Conservation (phyloP, 2,113 vertebrate species). For the Paramisgurnus dabryanus region DNA sequence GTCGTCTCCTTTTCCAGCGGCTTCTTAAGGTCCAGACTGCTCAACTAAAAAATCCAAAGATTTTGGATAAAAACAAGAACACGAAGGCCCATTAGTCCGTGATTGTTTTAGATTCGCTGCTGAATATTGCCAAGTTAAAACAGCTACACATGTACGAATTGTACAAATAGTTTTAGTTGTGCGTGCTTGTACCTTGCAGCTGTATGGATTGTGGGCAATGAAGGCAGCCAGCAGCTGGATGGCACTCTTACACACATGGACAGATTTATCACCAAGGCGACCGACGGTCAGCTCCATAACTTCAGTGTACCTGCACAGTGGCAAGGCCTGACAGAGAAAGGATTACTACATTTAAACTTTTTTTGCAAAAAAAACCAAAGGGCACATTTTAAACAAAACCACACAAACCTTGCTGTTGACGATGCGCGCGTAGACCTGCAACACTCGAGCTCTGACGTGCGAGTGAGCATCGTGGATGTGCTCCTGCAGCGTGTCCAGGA, state of each 20-base stretch:
- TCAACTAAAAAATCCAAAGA: constrained; percentile 74
- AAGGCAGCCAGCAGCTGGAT: constrained; percentile 91
- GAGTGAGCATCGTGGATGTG: constrained; percentile 84
- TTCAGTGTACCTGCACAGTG: constrained; percentile 84
- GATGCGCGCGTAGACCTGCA: constrained; percentile 87
- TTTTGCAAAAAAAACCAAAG: too few relatives aligned
- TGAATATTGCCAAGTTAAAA: too few relatives aligned
- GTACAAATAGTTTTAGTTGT: background rate
- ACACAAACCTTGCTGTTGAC: constrained; percentile 84
- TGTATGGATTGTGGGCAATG: constrained; percentile 95
- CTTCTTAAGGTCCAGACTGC: constrained; percentile 80
- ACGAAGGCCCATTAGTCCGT: too few relatives aligned
- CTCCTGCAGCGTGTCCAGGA: constrained; percentile 85
- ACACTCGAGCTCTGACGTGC: constrained; percentile 85
- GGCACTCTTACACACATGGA: constrained; percentile 90
- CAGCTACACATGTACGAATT: background rate
- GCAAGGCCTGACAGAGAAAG: constrained; percentile 77
- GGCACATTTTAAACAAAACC: too few relatives aligned
- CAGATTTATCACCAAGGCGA: constrained; percentile 88
- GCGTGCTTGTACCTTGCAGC: constrained; percentile 83
- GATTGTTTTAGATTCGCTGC: too few relatives aligned
- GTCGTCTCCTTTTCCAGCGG: constrained; percentile 85
- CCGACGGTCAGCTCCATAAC: constrained; percentile 87
- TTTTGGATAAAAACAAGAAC: background rate
- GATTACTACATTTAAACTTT: background rate